Evolutionary conservation across 1,140 invertebrate species (phyloP), one percentile per base, ranked within the genome.

Genomic region (Penaeus indicus): DNA sequence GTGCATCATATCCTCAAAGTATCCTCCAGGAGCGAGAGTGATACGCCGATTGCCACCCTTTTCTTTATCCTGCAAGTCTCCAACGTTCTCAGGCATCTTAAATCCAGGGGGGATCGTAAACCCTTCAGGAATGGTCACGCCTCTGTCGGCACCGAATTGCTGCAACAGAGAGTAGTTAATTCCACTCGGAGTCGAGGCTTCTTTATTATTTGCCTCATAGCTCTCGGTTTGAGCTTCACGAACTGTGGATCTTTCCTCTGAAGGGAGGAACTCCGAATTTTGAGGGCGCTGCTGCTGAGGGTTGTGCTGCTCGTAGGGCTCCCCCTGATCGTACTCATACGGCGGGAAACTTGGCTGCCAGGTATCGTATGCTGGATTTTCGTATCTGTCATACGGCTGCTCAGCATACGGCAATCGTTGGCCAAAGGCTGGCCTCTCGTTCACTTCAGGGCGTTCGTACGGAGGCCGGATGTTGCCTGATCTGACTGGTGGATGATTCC

Each of bases 1-100:
- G 63, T 85, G 61, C 77, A 89, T 69, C 88, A 89, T 89, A 60
- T 89, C 82, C 13, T 89, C 88, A 18, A 89, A 32, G 61, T 82
- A 80, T 11, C 88, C 75, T 0, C 80, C 72, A 22, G 87, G 81
- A 10, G 25, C 81, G 32, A 18, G 13, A 21, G 60, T 38, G 27
- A 54, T 77, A 22, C 62, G 69, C 16, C 63, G 62, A 27, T 62
- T 60, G 47, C 42, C 27, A n/a, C 62, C 87, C 18, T 67, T 78
- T 18, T 69, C n/a, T 25, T 62, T 54, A 32, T 61, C 75, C 67
- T 60, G 27, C 38, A 84, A 38, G 21, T 84, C 81, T 27, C 47
- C 72, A 27, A 88, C 32, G 42, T 38, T 64, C n/a, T 47, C 38
- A 61, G 85, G 85, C 21, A 87, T 18, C 32, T 38, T 81, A 22